Conservation (phyloP, 92 coral and sea anemone species). For the Virgularia gustaviana region DNA sequence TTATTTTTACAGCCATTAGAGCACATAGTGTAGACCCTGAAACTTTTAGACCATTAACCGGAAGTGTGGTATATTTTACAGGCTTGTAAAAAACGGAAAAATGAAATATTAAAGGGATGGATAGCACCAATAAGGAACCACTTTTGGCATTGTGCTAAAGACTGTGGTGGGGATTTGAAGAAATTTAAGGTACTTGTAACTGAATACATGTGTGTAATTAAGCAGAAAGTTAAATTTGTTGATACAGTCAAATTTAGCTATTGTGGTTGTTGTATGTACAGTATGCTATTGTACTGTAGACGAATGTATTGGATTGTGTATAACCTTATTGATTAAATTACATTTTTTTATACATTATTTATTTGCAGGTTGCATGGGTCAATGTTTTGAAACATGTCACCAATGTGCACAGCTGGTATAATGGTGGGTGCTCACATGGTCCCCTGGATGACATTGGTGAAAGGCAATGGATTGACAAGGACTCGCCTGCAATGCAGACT, state of each 20-base stretch:
- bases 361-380: slow-evolving; percentile 18
- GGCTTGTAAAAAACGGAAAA: slow-evolving; percentile 58
- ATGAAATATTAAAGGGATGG: slow-evolving; percentile 53
- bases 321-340: too few species aligned
- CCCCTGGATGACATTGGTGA: slow-evolving; percentile 30
- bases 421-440: slow-evolving; percentile 37
- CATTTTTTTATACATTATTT: too few species aligned
- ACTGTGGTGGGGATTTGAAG: slow-evolving; percentile 56
- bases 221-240: too few species aligned
- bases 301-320: too few species aligned
- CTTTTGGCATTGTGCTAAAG: slow-evolving; percentile 63
- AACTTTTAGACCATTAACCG: too few species aligned
- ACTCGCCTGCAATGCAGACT: slow-evolving; percentile 18
- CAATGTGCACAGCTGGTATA: slow-evolving; percentile 34
- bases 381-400: slow-evolving; percentile 20
- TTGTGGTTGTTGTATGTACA: too few species aligned
- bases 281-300: too few species aligned
- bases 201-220: not conserved
- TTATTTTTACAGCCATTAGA: too few species aligned
- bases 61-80: not conserved
- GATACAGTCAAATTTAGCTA: too few species aligned
- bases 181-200: slow-evolving; percentile 45
- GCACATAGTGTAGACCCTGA: too few species aligned
- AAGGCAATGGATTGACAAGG: slow-evolving; percentile 28
- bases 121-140: slow-evolving; percentile 58